Conservation (phyloP, 2,888 invertebrate species). For the Coecobrya sp. region DNA sequence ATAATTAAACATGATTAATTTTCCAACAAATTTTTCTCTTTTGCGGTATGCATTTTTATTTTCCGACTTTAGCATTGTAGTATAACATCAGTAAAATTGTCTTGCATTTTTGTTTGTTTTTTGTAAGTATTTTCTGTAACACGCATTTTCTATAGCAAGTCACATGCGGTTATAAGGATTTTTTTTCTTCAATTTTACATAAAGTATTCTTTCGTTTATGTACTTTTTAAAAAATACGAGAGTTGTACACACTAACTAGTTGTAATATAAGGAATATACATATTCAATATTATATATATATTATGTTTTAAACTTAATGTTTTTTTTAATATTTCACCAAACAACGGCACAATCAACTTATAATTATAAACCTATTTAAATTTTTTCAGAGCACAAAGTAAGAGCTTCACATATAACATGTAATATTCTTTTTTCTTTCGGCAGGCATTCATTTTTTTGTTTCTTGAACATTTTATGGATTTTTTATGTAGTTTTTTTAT, state of each 20-base stretch:
- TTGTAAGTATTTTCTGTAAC: conserved; percentile 66
- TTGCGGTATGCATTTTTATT: conserved; percentile 77
- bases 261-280: conserved; percentile 62
- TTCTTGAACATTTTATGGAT: conserved; percentile 75
- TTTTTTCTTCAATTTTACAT: conserved; percentile 71
- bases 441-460: conserved; percentile 70
- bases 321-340: conserved; percentile 50
- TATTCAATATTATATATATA: conserved; percentile 47
- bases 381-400: conserved; percentile 81
- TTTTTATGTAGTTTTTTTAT: conserved; percentile 49
- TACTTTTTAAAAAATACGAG: conserved; percentile 78
- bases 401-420: conserved; percentile 66
- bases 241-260: conserved; percentile 60
- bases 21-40: conserved; percentile 18
- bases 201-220: conserved; percentile 69
- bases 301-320: conserved; percentile 59
- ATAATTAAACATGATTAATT: not conserved
- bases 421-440: conserved; percentile 57
- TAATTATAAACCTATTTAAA: conserved; percentile 46
- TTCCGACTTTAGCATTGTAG: conserved; percentile 80
- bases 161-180: conserved; percentile 73
- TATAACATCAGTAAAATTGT: conserved; percentile 82
- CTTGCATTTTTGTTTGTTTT: conserved; percentile 78
- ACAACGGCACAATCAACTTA: conserved; percentile 63
- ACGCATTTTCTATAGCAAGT: conserved; percentile 57